A percentile compares a stretch with the other conserved stretches of the same genome.
Evolutionary conservation across 1,140 invertebrate genomes (phyloP).

Genomic region (Euglossa dilemma): DNA sequence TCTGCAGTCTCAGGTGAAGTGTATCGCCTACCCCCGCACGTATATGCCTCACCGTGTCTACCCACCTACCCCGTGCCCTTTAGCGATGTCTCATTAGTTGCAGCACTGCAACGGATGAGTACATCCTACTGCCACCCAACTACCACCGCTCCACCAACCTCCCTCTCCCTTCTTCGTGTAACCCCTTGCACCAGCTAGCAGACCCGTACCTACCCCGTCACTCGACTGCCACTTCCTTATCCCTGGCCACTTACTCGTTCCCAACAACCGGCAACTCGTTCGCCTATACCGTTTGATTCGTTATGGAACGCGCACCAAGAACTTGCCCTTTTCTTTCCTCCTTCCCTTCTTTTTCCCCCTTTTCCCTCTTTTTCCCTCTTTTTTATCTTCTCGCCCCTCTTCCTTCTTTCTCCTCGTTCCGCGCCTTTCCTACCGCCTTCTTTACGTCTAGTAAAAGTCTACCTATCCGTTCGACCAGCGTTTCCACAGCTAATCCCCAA

Average conservation of each 20-base stretch:
- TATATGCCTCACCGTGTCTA: constrained; percentile 74
- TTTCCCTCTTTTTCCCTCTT: background rate
- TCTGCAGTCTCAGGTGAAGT: constrained; percentile 81
- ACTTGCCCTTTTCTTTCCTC: background rate
- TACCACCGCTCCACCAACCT: constrained; percentile 51
- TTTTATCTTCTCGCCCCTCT: no score
- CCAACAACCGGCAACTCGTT: constrained; percentile 32
- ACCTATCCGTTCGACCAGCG: no score
- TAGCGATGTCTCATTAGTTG: constrained; percentile 84
- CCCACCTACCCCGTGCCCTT: constrained; percentile 79
- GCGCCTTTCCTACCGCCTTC: no score
- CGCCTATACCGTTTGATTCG: constrained; percentile 30
- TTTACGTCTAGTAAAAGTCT: no score
- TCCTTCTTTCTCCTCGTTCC: no score
- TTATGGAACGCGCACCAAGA: background rate
- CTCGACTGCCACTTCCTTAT: constrained; percentile 65
- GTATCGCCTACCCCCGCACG: constrained; percentile 79
- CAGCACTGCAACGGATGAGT: constrained; percentile 81
- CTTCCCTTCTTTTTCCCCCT: no score
- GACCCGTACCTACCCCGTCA: constrained; percentile 49
- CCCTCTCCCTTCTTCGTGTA: constrained; percentile 48
- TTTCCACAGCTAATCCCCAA: no score
- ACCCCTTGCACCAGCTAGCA: constrained; percentile 49
- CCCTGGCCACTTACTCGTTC: constrained; percentile 59
- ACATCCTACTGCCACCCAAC: constrained; percentile 71